These are phyloP conservation scores for Lepidurus packardi DNA, from an alignment of 1,140 invertebrate species.

Conservation along the genomic window DNA sequence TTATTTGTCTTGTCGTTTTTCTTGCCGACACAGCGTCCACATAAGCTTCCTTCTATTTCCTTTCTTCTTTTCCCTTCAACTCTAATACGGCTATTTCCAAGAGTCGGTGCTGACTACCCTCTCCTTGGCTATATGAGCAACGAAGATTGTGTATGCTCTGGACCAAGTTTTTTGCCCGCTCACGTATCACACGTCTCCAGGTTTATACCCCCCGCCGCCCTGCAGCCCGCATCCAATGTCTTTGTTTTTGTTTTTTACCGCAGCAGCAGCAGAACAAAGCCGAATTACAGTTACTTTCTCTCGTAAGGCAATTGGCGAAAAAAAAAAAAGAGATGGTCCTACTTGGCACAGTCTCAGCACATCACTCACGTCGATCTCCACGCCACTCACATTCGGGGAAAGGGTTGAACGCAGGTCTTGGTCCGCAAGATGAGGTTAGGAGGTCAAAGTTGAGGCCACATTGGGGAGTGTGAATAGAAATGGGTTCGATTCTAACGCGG, in stretches of 20 bases:
- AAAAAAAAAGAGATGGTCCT: neutral
- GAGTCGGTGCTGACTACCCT: neutral
- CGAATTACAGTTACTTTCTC: neutral
- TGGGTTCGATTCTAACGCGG: neutral
- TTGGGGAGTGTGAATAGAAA: too few species aligned
- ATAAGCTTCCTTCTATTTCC: neutral
- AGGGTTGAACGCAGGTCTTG: neutral
- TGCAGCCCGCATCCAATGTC: neutral
- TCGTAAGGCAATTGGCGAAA: neutral
- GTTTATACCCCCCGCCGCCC: neutral
- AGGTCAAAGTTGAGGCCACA: neutral
- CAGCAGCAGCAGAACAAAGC: neutral
- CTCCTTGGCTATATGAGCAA: neutral
- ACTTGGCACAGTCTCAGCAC: neutral
- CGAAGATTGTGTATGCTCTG: neutral
- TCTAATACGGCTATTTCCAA: neutral
- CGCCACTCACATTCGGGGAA: neutral
- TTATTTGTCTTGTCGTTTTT: neutral
- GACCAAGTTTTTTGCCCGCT: neutral
- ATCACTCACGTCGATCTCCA: constrained; percentile 1
- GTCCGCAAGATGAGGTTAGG: neutral
- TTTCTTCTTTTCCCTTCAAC: neutral
- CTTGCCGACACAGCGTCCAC: neutral
- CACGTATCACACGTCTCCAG: constrained; percentile 4
- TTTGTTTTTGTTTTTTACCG: neutral